Base-by-base conservation (phyloP, 2,113 vertebrate genomes). In the Malurus alboscapulatus region DNA sequence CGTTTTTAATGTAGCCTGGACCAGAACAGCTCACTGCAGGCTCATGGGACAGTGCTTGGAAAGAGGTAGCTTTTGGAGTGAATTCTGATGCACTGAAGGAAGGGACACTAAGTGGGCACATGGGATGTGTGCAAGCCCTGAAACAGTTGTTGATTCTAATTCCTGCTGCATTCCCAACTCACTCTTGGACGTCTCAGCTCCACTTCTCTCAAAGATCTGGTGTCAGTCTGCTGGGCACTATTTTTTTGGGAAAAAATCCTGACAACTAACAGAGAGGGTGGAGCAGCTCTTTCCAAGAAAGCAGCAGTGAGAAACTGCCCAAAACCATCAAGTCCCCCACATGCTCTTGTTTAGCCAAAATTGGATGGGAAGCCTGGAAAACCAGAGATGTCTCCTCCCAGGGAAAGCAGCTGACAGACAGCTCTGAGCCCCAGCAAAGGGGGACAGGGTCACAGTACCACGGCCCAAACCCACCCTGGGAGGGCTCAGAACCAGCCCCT, bases 221-320 rank as follows among this genome's bases (percentile, higher is more conserved):
- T 5, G 1, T 26, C 42, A 17, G 20, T 34, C 69, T 79, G 73
- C 48, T 65, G 91, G 81, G 62, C 17, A 32, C 26, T 45, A 3
- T 5, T 48, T 40, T 45, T 30, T 0, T 17, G 45, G 83, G 11
- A 68, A 72, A 55, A 68, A 72, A 12, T 34, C 55, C 63, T 62
- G 78, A 48, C 87, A 85, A 67, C 30, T 0, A 1, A 26, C 3
- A 1, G 72, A 74, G 77, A 85, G 18, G 92, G 58, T 87, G 90
- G 88, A 76, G 58, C 66, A 36, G 81, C 67, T 93, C 91, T 89
- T 91, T 91, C 78, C 91, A 91, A 69, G 93, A 94, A 94, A 87
- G 89, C 84, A 82, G 87, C 66, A 91, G 74, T 0, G 7, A 87
- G 73, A 68, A 84, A 55, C 78, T 92, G 87, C 91, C 92, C 84